phyloP scores from a whole-genome alignment of 2,888 invertebrate species.

The Drepana falcataria region DNA sequence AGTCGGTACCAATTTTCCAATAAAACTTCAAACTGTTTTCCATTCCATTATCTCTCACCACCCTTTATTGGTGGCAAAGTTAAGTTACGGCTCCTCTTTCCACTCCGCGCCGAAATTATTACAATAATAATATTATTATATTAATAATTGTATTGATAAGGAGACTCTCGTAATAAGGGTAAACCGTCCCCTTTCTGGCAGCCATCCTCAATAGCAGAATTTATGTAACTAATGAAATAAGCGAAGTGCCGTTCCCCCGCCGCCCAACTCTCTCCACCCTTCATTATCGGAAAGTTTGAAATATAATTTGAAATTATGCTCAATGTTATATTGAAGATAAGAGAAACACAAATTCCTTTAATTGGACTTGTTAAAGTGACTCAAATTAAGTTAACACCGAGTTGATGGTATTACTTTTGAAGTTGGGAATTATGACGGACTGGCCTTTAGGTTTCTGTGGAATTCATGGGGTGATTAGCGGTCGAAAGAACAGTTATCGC shows the following conservation, averaged over 20 bases:
- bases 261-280: conserved; percentile 67
- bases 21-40: conserved; percentile 80
- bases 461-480: conserved; percentile 64
- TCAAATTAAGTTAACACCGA: conserved; percentile 79
- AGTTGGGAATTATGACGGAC: conserved; percentile 76
- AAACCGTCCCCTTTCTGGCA: conserved; percentile 78
- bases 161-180: conserved; percentile 79
- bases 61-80: conserved; percentile 76
- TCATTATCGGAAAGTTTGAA: conserved; percentile 80
- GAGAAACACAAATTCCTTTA: conserved; percentile 80
- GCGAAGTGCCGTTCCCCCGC: conserved; percentile 66
- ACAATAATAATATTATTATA: conserved; percentile 80
- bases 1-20: conserved; percentile 76
- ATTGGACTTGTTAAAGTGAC: conserved; percentile 80
- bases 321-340: conserved; percentile 80
- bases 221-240: conserved; percentile 80
- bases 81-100: conserved; percentile 73
- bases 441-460: conserved; percentile 51
- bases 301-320: conserved; percentile 80
- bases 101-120: conserved; percentile 73
- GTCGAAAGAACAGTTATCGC: conserved; percentile 63
- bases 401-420: conserved; percentile 78
- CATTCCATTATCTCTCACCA: conserved; percentile 77
- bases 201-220: conserved; percentile 79
- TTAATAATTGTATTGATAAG: conserved; percentile 80